Evolutionary conservation across 2,113 vertebrate genomes (phyloP).

Genomic region (Polyodon spathula): DNA sequence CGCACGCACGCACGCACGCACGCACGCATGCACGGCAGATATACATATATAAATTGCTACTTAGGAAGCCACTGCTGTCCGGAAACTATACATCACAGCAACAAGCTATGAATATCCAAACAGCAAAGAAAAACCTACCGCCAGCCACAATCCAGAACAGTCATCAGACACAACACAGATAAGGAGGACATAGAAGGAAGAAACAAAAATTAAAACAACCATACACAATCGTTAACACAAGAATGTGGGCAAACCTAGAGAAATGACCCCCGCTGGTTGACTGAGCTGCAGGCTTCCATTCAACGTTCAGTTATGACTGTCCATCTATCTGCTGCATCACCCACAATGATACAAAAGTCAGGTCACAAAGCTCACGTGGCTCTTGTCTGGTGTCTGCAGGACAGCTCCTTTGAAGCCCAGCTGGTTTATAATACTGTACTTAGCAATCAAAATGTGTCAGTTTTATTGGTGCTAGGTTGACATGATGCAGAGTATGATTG

Average conservation of each 20-base stretch:
- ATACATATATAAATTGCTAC: conserved; percentile 63
- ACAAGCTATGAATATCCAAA: conserved; percentile 78
- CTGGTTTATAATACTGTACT: too few relatives aligned
- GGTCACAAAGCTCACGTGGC: too few relatives aligned
- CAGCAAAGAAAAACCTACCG: conserved; percentile 95
- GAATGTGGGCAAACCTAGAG: conserved; percentile 64
- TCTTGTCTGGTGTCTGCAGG: too few relatives aligned
- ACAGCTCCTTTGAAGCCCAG: too few relatives aligned
- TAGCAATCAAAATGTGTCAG: too few relatives aligned
- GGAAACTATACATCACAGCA: conserved; percentile 73
- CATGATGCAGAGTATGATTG: too few relatives aligned
- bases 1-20: too few relatives aligned
- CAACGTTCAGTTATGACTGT: conserved; percentile 18
- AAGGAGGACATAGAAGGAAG: conserved; percentile 98
- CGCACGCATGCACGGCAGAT: conserved; percentile 1
- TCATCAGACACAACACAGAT: conserved; percentile 98
- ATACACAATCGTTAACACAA: conserved; percentile 72
- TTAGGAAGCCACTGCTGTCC: conserved; percentile 72
- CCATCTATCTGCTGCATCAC: conserved; percentile 5
- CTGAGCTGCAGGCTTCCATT: conserved; percentile 7
- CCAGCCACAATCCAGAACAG: conserved; percentile 97
- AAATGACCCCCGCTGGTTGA: conserved; percentile 76
- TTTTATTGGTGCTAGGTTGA: too few relatives aligned
- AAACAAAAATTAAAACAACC: conserved; percentile 98
- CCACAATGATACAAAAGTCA: conserved; percentile 18